Evolutionary conservation across 2,888 invertebrate genomes (phyloP).

Genomic region (Hanleya hanleyi): DNA sequence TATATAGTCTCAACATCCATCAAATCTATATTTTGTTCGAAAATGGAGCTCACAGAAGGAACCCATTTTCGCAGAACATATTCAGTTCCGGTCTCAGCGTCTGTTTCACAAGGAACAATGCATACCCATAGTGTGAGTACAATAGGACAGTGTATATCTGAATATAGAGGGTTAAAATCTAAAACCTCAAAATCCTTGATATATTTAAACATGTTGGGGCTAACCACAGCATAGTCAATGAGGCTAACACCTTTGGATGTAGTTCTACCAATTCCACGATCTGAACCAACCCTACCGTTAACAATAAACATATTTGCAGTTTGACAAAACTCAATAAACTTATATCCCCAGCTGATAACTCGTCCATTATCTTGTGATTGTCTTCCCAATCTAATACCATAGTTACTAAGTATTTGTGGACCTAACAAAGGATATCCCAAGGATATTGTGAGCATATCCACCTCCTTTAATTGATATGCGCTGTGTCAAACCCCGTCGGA

Average conservation of each 20-base stretch:
- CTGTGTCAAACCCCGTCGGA: too few species aligned
- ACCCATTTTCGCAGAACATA: too few species aligned
- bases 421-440: too few species aligned
- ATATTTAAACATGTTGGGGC: not conserved
- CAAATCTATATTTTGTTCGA: too few species aligned
- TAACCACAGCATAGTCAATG: not conserved
- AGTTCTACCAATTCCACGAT: not conserved
- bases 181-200: not conserved
- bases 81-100: too few species aligned
- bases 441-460: too few species aligned
- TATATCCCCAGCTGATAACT: not conserved
- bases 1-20: too few species aligned
- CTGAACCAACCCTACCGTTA: not conserved
- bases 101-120: too few species aligned
- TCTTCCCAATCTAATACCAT: not conserved
- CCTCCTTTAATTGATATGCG: too few species aligned
- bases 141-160: conserved; percentile 1
- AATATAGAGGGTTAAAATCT: not conserved
- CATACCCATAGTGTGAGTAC: too few species aligned
- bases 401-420: not conserved
- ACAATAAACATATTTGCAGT: not conserved
- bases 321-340: not conserved
- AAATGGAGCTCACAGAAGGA: too few species aligned
- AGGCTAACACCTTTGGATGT: not conserved
- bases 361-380: not conserved